A percentile compares a stretch with the other conserved stretches of the same genome.
phyloP scores from a whole-genome alignment of 2,113 vertebrate genomes.

The Morone saxatilis region DNA sequence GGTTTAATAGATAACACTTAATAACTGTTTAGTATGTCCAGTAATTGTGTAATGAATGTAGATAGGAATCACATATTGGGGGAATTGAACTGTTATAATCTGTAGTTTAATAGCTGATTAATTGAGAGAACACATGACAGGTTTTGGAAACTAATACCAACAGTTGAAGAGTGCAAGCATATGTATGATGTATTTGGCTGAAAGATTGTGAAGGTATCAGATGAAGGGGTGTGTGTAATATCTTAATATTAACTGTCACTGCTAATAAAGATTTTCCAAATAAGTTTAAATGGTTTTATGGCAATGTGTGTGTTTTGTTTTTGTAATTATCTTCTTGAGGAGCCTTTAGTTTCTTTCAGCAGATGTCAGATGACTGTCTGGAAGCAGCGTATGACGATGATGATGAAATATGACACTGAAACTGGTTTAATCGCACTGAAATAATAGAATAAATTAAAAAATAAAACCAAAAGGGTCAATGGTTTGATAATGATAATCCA shows the following conservation, averaged over 20 bases:
- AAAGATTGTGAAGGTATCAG: neutral
- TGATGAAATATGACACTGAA: neutral
- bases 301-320: neutral
- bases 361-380: neutral
- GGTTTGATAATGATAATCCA: neutral
- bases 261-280: neutral
- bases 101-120: neutral
- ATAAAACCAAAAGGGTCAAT: neutral
- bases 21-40: neutral
- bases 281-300: no score
- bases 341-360: neutral
- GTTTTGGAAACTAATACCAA: neutral
- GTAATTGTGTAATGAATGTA: neutral
- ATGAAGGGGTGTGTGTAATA: neutral
- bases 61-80: neutral
- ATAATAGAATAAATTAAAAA: neutral
- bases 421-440: neutral
- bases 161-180: neutral
- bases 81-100: neutral
- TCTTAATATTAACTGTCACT: neutral
- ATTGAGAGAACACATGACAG: neutral
- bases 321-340: neutral
- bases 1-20: no score
- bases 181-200: constrained; percentile 9
- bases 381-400: neutral